Percentiles rank a stretch among this genome's conserved stretches.
These are phyloP conservation scores for Halcyon malimbica DNA, from an alignment of 2,113 vertebrate species.

Conservation along the genomic window DNA sequence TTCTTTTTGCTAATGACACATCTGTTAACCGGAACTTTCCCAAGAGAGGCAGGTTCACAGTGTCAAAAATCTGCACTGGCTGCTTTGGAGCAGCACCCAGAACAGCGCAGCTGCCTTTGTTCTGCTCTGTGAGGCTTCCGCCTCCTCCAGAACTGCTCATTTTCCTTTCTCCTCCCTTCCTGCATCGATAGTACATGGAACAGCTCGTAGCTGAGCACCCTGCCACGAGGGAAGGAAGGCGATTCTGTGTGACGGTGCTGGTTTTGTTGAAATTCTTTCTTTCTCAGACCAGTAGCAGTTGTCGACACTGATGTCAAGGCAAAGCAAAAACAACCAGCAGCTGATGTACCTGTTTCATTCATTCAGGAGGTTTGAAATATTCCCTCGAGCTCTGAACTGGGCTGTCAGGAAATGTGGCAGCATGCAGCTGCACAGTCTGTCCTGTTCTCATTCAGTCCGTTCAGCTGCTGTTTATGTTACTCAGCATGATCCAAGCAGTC, in stretches of 20 bases:
- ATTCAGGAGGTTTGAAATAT: neutral
- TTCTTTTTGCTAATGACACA: neutral
- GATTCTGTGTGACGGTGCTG: fast-evolving
- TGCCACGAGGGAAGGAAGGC: neutral
- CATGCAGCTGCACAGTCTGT: neutral
- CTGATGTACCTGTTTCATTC: neutral
- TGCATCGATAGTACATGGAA: fast-evolving
- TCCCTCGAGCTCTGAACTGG: neutral
- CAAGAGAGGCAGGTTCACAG: neutral
- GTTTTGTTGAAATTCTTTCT: neutral
- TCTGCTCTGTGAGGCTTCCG: neutral
- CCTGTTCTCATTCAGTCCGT: neutral
- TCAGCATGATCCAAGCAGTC: neutral
- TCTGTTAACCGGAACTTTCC: neutral
- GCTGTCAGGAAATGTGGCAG: neutral
- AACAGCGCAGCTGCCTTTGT: neutral
- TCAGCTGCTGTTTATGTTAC: neutral
- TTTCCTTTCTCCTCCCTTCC: neutral
- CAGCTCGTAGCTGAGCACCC: neutral
- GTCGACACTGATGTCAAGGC: neutral
- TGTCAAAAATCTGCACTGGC: neutral
- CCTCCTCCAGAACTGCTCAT: neutral
- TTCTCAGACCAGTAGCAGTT: neutral
- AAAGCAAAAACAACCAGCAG: neutral
- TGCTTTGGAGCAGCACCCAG: neutral